A percentile compares a stretch with the other conserved stretches of the same genome.
phyloP scores from a whole-genome alignment of 2,888 invertebrate genomes.

The Rhagonycha fulva region DNA sequence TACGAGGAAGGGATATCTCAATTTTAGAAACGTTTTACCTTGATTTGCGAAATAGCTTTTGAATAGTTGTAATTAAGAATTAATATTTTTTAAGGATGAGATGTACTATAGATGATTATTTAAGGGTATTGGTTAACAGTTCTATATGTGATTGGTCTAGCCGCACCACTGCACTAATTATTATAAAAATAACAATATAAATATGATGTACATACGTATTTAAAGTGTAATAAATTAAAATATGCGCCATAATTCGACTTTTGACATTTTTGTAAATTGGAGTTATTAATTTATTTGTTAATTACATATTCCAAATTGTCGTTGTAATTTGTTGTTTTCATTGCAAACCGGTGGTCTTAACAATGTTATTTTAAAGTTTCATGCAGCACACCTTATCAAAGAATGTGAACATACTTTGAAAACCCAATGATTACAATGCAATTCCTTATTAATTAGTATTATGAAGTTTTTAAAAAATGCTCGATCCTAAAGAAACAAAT shows the following conservation, averaged over 20 bases:
- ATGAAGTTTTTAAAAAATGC: background rate
- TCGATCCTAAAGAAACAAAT: background rate
- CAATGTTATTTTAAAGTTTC: background rate
- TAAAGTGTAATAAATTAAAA: background rate
- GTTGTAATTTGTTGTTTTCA: constrained; percentile 6
- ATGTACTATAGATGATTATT: too few species aligned
- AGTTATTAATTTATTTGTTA: background rate
- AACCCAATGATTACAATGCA: background rate
- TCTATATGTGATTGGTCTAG: too few species aligned
- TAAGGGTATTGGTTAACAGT: too few species aligned
- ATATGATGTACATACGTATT: background rate
- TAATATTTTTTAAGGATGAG: too few species aligned
- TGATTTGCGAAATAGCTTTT: too few species aligned
- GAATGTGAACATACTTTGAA: background rate
- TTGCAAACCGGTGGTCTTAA: constrained; percentile 9
- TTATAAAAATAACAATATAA: background rate
- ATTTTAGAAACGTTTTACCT: too few species aligned
- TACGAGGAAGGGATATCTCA: too few species aligned
- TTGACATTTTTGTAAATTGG: background rate
- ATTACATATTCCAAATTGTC: background rate
- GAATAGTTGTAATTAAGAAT: too few species aligned
- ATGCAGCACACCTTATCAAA: background rate
- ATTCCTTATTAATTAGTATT: background rate
- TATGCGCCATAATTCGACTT: background rate
- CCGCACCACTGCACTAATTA: too few species aligned